These are phyloP conservation scores for Chrysocyon brachyurus DNA, from an alignment of 2,797 vertebrate species.

Conservation along the genomic window DNA sequence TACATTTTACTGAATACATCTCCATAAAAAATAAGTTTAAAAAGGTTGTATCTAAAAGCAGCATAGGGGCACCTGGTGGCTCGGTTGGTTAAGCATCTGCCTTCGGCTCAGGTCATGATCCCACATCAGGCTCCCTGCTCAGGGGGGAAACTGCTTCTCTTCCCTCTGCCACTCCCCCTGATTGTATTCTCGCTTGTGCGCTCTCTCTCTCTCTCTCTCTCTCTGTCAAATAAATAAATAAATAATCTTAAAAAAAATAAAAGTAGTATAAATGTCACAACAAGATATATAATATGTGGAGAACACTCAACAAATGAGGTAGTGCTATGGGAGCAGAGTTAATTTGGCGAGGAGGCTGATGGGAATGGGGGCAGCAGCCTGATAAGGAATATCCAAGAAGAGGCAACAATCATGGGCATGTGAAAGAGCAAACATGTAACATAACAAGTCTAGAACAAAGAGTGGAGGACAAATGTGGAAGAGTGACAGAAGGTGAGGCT, in stretches of 20 bases:
- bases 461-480: not conserved
- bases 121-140: too few species aligned
- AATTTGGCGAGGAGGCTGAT: not conserved
- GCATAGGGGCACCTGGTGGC: not conserved
- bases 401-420: not conserved
- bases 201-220: too few species aligned
- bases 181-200: too few species aligned
- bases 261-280: not conserved
- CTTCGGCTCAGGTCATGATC: too few species aligned
- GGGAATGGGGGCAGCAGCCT: too few species aligned
- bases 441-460: not conserved
- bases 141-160: too few species aligned
- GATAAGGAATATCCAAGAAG: not conserved
- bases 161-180: too few species aligned
- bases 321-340: not conserved
- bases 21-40: not conserved
- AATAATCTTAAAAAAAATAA: not conserved
- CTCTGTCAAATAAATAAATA: too few species aligned
- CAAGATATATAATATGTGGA: not conserved
- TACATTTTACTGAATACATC: not conserved
- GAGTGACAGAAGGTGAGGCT: not conserved
- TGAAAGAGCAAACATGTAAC: not conserved
- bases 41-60: not conserved
- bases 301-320: not conserved
- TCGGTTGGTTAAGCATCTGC: too few species aligned